Base-by-base conservation (phyloP, 2,113 vertebrate species). In the Megalops atlanticus region DNA sequence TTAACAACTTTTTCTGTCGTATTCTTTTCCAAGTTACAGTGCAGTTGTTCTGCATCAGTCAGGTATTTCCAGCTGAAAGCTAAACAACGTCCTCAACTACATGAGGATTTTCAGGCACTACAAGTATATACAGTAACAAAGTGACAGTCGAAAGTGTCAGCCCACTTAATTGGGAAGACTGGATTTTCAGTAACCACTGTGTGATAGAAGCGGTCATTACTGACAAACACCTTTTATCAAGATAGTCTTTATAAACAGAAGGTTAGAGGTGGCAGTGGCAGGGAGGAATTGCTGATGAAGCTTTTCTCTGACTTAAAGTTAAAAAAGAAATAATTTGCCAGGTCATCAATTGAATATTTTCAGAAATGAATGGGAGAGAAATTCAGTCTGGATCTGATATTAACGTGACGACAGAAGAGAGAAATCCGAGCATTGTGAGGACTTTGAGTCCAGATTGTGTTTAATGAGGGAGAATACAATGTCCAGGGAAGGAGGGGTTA, bases 201-300 rank as follows among this genome's bases (percentile, higher is more conserved):
- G 68, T 38, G 35, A 45, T 47, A 39, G n/a, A 38, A 80, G 70
- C 54, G 79, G 70, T 74, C 79, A 73, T 73, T 52, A 80, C 70
- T 14, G 70, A 40, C 69, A 39, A 40, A 52, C 45, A 36, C 47
- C 47, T 80, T 80, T 80, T 39, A 40, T 80, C 45, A 8, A 18
- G 21, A 21, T 14, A 54, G 33, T 27, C 43, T 54, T 31, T 64
- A 39, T 36, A 72, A 54, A 47, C 27, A 47, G 2, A 35, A 73
- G 45, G n/a, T n/a, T n/a, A 40, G 70, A 24, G 33, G 49, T 6
- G 27, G 7, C 24, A 45, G 27, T 36, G 69, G 78, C 78, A n/a
- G n/a, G n/a, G n/a, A n/a, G n/a, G n/a, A n/a, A n/a, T n/a, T n/a
- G 39, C 27, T 18, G 11, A 31, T 18, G 47, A 45, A 1, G 70